These are phyloP conservation scores for Drosophila bifasciata DNA, from an alignment of 1,140 invertebrate genomes.

Conservation along the genomic window DNA sequence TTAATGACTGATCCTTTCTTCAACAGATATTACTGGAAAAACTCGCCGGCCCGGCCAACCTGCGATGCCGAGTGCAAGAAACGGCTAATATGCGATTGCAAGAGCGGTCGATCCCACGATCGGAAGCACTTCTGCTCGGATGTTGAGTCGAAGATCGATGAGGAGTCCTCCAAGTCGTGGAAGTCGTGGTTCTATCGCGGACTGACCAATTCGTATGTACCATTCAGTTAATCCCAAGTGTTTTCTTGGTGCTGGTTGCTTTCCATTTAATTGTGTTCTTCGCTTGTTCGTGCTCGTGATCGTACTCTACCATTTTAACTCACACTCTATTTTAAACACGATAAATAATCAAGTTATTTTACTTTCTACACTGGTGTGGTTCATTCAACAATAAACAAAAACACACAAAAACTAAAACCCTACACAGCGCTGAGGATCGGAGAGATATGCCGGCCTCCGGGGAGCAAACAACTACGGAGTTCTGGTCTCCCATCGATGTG, in stretches of 20 bases:
- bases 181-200: conserved; percentile 93
- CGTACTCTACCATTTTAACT: background rate
- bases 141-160: conserved; percentile 91
- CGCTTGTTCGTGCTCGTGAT: conserved; percentile 1
- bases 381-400: conserved; percentile 26
- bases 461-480: conserved; percentile 1
- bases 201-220: conserved; percentile 92
- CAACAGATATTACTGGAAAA: conserved; percentile 93
- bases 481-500: conserved; percentile 40
- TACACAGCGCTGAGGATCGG: conserved; percentile 44
- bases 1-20: conserved; percentile 6
- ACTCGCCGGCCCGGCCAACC: conserved; percentile 90
- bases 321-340: background rate
- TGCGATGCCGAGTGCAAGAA: conserved; percentile 94
- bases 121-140: conserved; percentile 92
- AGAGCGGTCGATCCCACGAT: conserved; percentile 94
- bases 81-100: conserved; percentile 92
- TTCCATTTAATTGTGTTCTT: conserved; percentile 5
- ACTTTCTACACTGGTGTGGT: conserved; percentile 49
- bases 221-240: conserved; percentile 13
- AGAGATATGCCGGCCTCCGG: background rate
- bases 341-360: conserved; percentile 47
- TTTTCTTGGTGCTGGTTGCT: conserved; percentile 14
- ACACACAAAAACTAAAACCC: conserved; percentile 7
- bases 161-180: conserved; percentile 89